phyloP scores from a whole-genome alignment of 2,888 invertebrate species.

The Lapara coniferarum region DNA sequence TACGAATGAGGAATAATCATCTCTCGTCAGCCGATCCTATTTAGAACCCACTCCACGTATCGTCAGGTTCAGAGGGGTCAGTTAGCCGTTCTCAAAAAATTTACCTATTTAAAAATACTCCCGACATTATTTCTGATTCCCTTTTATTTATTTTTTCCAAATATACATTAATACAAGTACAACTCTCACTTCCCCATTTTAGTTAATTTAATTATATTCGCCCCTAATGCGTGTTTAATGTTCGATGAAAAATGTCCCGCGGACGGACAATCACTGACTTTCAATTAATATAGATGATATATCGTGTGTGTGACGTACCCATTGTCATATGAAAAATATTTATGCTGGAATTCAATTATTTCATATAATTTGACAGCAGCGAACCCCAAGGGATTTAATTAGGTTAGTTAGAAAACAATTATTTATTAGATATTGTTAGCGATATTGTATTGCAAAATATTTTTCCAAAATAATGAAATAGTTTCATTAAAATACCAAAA shows the following conservation, averaged over 20 bases:
- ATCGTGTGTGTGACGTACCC: slow-evolving; percentile 25
- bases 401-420: not conserved
- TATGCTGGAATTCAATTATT: slow-evolving; percentile 36
- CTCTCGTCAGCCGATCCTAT: too few species aligned
- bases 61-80: too few species aligned
- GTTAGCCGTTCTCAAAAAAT: too few species aligned
- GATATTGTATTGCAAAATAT: not conserved
- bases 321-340: slow-evolving; percentile 29
- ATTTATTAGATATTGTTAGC: not conserved
- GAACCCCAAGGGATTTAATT: not conserved
- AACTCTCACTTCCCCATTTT: slow-evolving; percentile 40
- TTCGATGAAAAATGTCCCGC: slow-evolving; percentile 38
- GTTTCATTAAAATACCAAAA: too few species aligned
- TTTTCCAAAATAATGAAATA: too few species aligned
- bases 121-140: too few species aligned
- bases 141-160: not conserved
- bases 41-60: too few species aligned
- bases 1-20: too few species aligned
- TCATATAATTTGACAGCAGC: slow-evolving; percentile 33
- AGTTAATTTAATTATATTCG: slow-evolving; percentile 31
- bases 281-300: slow-evolving; percentile 51
- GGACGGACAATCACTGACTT: slow-evolving; percentile 33
- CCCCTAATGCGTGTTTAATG: slow-evolving; percentile 41
- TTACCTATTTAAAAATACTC: too few species aligned
- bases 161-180: not conserved